Evolutionary conservation across 1,140 invertebrate genomes (phyloP).

Genomic region (Bombus waltoni): DNA sequence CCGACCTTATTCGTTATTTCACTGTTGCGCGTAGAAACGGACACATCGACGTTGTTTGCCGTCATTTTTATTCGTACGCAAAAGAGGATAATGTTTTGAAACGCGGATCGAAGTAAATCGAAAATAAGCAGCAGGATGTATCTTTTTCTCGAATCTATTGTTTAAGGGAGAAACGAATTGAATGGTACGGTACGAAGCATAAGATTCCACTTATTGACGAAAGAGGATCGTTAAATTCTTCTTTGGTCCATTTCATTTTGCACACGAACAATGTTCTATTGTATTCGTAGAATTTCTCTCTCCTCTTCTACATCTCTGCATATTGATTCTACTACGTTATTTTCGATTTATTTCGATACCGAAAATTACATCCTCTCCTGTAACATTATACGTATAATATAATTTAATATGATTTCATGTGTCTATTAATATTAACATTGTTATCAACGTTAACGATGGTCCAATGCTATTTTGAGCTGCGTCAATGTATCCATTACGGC

Average conservation of each 20-base stretch:
- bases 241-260: neutral
- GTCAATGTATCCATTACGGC: slow-evolving; percentile 14
- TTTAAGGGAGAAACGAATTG: neutral
- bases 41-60: neutral
- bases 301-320: neutral
- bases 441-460: neutral
- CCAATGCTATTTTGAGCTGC: neutral
- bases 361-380: neutral
- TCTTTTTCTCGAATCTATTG: neutral
- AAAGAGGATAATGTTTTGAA: neutral
- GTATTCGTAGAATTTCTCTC: neutral
- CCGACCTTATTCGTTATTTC: slow-evolving; percentile 11
- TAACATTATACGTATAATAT: neutral
- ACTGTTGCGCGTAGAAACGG: neutral
- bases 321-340: neutral
- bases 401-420: neutral
- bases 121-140: neutral
- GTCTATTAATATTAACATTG: neutral
- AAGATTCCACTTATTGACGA: neutral
- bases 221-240: neutral
- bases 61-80: too few relatives aligned
- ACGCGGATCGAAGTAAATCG: neutral
- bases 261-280: neutral
- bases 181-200: neutral
- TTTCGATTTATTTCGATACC: neutral